Base-by-base conservation (phyloP, 2,797 vertebrate species). In the Myoxocephalus aenaeus region DNA sequence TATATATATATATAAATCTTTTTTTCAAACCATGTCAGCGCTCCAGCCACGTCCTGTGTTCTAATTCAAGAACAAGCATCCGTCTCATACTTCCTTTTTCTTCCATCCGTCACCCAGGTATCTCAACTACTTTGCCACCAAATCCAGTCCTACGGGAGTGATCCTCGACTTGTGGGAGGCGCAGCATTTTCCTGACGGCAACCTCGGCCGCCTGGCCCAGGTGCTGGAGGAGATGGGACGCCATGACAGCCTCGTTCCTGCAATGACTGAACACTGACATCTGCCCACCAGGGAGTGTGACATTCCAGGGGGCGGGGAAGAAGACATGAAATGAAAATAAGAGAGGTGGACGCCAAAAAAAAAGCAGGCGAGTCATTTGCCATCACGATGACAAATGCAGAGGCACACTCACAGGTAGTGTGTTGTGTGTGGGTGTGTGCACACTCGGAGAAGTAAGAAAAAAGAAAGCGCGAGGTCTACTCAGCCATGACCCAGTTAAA, bases 171-270 rank as follows among this genome's bases (percentile, higher is more conserved):
- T 99, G 46, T 99, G 98, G 98, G 98, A 99, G 94, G 97, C 97
- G 36, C 98, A 98, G 92, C 98, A 99, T 94, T 99, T 98, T 90
- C 97, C 98, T 0, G 98, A 99, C 0, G 98, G 98, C 78, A 99
- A 98, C 91, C 95, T 99, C 82, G 96, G 96, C 86, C 94, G 95
- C 86, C 95, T 99, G 90, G 98, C 98, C 1, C 96, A 97, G 0
- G 98, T 99, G n/a, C 93, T 99, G 76, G 98, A 99, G 90, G 97
- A 99, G 87, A 99, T 99, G 98, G 98, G 98, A 82, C 96, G 98
- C 85, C 97, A 98, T 0, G 97, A 99, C 90, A 97, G 96, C 1
- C 94, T 99, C 2, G 93, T 96, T 85, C 97, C 96, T 53, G 90
- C 95, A 86, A 92, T 92, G 77, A 94, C 90, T 58, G 97, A 99